phyloP scores from a whole-genome alignment of 2,797 vertebrate genomes.

The Chaunax sp. region DNA sequence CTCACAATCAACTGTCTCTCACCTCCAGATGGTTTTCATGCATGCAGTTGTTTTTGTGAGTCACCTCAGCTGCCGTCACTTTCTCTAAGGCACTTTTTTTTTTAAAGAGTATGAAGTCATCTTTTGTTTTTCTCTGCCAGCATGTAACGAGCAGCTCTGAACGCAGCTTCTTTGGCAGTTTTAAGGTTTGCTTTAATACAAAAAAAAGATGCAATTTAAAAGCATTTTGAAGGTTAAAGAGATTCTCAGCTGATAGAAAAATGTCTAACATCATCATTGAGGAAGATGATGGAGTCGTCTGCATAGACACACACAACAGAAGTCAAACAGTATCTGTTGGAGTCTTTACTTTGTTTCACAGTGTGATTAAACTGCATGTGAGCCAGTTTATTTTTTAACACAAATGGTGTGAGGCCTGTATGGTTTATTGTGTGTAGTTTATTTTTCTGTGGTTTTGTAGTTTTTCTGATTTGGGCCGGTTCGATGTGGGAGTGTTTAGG shows the following conservation, averaged over 20 bases:
- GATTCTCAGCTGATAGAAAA: conserved; percentile 5
- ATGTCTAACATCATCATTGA: neutral
- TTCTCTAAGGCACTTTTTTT: conserved; percentile 26
- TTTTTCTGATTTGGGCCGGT: conserved; percentile 21
- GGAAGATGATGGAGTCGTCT: neutral
- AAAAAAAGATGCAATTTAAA: conserved; percentile 19
- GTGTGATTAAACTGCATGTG: conserved; percentile 52
- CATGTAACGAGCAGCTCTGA: conserved; percentile 40
- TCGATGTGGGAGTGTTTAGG: conserved; percentile 12
- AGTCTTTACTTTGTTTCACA: conserved; percentile 25
- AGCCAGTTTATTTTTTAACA: conserved; percentile 34
- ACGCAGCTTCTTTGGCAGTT: conserved; percentile 51
- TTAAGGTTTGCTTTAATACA: conserved; percentile 60
- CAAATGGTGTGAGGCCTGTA: conserved; percentile 13
- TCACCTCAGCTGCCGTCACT: conserved; percentile 48
- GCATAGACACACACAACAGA: neutral
- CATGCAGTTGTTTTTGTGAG: conserved; percentile 73
- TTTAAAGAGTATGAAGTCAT: conserved; percentile 2
- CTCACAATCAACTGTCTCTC: conserved; percentile 43
- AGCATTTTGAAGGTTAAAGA: neutral
- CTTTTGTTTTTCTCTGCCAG: conserved; percentile 12
- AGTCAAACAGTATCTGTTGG: conserved; percentile 16
- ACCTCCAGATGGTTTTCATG: conserved; percentile 63
- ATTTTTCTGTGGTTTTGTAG: neutral
- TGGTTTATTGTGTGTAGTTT: conserved; percentile 25